phyloP scores from a whole-genome alignment of 2,113 vertebrate species.

The Ailurus styani region DNA sequence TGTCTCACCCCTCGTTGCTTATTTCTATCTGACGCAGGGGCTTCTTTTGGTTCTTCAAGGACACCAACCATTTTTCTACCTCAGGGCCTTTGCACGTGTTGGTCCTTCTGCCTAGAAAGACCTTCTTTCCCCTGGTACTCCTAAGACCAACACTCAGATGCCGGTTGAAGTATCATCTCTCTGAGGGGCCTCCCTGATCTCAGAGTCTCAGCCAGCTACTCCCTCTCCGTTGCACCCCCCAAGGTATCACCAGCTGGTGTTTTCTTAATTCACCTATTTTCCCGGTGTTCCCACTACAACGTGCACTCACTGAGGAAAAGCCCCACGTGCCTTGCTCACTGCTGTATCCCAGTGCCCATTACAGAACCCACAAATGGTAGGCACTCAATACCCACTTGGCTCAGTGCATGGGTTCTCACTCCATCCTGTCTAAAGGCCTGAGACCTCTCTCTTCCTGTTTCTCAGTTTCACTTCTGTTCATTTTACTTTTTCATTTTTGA shows the following conservation, averaged over 20 bases:
- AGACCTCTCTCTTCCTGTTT: background rate
- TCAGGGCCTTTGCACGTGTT: background rate
- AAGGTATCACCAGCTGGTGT: background rate
- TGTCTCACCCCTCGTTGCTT: accelerated
- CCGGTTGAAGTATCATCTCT: background rate
- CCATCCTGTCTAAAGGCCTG: background rate
- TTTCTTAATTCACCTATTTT: background rate
- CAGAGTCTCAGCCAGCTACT: background rate
- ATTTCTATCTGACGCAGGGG: background rate
- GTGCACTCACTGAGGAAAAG: accelerated
- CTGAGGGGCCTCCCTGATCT: background rate
- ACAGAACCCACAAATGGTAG: background rate
- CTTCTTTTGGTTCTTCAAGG: background rate
- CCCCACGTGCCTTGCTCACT: background rate
- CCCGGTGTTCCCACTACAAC: background rate
- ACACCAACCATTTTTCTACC: background rate
- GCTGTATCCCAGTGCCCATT: accelerated
- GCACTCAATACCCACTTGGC: accelerated
- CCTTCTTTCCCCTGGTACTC: background rate
- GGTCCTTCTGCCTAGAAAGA: background rate
- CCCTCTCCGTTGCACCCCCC: background rate
- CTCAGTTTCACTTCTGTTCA: conserved; percentile 33
- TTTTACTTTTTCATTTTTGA: background rate
- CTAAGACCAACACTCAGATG: background rate
- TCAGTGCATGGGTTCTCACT: no score